Evolutionary conservation across 2,113 vertebrate genomes (phyloP).

Genomic region (Erpornis zantholeuca): DNA sequence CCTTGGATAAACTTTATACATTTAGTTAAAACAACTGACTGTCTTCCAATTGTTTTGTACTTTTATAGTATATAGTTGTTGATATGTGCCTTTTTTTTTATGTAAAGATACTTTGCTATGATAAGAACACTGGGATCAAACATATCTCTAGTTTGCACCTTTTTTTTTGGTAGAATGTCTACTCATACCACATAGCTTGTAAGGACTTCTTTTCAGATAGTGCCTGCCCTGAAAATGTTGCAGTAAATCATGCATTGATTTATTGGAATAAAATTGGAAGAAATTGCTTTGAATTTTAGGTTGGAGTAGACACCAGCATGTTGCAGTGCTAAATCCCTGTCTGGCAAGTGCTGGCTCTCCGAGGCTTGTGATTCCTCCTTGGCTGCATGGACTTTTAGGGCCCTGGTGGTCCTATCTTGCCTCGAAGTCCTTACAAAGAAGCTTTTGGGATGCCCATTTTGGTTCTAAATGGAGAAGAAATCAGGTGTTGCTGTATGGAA

Average conservation of each 20-base stretch:
- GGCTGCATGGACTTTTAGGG: neutral
- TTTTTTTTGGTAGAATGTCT: neutral
- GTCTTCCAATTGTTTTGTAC: neutral
- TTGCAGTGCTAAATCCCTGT: neutral
- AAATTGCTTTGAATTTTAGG: neutral
- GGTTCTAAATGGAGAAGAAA: neutral
- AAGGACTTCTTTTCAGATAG: neutral
- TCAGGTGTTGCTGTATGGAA: neutral
- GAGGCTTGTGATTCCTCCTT: neutral
- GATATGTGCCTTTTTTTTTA: too few species aligned
- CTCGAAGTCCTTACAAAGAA: neutral
- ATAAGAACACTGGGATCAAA: neutral
- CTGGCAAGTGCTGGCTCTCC: neutral
- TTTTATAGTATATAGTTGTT: neutral
- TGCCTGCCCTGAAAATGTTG: neutral
- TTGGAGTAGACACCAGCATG: neutral
- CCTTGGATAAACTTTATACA: neutral
- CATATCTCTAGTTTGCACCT: neutral
- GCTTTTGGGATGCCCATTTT: neutral
- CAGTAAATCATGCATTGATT: neutral
- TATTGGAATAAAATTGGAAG: neutral
- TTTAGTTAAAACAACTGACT: neutral
- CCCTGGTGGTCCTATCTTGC: neutral
- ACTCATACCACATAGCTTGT: neutral
- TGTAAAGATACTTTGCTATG: neutral